Percentiles rank a stretch among this genome's conserved stretches.
phyloP scores from a whole-genome alignment of 1,140 invertebrate genomes.

The Prorops nasuta region DNA sequence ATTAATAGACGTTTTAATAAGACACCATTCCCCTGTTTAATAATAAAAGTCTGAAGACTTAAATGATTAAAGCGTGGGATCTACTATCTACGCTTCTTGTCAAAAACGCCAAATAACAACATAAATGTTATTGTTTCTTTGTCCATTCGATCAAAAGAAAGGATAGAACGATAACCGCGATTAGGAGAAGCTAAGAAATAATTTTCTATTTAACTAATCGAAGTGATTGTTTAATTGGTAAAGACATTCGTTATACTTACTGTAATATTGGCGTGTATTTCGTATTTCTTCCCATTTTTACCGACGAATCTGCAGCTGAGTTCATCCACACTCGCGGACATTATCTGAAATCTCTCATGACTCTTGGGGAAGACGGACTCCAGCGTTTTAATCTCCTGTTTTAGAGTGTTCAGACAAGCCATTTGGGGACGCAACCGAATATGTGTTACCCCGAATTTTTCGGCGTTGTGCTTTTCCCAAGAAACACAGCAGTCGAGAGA shows the following conservation, averaged over 20 bases:
- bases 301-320: conserved; percentile 95
- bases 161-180: background rate
- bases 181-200: background rate
- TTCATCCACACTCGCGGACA: conserved; percentile 97
- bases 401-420: conserved; percentile 96
- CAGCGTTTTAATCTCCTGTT: conserved; percentile 96
- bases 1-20: no score
- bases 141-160: conserved; percentile 14
- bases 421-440: conserved; percentile 61
- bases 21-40: no score
- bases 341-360: conserved; percentile 96
- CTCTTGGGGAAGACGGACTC: conserved; percentile 92
- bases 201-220: no score
- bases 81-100: conserved; percentile 23
- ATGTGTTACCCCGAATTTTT: conserved; percentile 17
- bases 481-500: conserved; percentile 26
- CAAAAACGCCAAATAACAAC: conserved; percentile 28
- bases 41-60: no score
- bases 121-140: conserved; percentile 48
- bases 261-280: conserved; percentile 97
- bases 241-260: conserved; percentile 75
- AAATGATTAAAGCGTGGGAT: no score
- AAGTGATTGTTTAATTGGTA: no score
- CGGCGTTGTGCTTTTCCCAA: conserved; percentile 11
- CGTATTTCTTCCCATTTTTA: conserved; percentile 90